Conservation (phyloP, 2,797 vertebrate species). For the Leptatherina wallacei region DNA sequence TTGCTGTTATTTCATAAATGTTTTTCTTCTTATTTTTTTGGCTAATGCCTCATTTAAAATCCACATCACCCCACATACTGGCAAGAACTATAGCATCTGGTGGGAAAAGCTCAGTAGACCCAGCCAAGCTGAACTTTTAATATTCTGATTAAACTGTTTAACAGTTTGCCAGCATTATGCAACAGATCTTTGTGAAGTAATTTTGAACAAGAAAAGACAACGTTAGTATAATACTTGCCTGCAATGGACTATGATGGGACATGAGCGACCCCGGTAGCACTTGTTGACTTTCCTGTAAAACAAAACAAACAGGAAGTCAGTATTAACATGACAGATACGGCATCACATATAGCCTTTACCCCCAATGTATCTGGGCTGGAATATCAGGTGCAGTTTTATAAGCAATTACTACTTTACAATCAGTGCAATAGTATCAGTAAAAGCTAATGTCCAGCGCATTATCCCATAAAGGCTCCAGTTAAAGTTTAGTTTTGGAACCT, state of each 20-base stretch:
- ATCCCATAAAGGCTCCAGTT: background rate
- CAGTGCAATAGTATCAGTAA: background rate
- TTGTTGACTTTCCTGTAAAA: constrained; percentile 98
- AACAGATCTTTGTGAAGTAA: background rate
- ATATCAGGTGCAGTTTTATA: background rate
- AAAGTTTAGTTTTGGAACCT: background rate
- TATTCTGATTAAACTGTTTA: background rate
- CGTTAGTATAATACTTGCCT: constrained; percentile 87
- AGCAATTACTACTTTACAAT: background rate
- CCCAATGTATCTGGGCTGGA: background rate
- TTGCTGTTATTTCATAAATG: constrained; percentile 32
- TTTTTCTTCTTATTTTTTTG: background rate
- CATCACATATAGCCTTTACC: background rate
- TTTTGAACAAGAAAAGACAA: background rate
- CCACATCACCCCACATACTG: constrained; percentile 10
- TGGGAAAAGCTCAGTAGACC: constrained; percentile 2
- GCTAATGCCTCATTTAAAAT: constrained; percentile 37
- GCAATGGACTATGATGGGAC: constrained; percentile 98
- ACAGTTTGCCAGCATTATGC: background rate
- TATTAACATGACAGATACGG: constrained; percentile 24
- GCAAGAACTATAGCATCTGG: background rate
- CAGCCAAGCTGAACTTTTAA: background rate
- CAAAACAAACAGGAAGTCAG: constrained; percentile 55
- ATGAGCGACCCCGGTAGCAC: constrained; percentile 97
- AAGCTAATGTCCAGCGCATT: background rate